Evolutionary conservation across 2,888 invertebrate genomes (phyloP).

Genomic region (Sthenelais limicola): DNA sequence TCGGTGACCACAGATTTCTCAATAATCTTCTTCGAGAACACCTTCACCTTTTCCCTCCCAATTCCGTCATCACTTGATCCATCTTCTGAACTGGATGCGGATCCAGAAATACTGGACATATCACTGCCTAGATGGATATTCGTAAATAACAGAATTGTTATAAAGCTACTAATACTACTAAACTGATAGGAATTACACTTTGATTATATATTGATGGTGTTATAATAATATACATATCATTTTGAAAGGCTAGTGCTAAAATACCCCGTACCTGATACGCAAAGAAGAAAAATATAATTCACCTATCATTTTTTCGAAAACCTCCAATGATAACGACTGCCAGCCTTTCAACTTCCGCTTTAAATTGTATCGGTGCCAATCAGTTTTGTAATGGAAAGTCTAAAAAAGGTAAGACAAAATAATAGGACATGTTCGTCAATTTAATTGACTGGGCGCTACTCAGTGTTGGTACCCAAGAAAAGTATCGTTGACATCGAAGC

Average conservation of each 20-base stretch:
- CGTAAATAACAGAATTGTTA: no score
- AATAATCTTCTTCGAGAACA: not conserved
- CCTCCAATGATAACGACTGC: constrained; percentile 76
- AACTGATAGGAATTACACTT: no score
- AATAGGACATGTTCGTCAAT: no score
- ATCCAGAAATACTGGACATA: constrained; percentile 80
- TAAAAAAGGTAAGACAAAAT: no score
- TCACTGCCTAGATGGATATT: constrained; percentile 74
- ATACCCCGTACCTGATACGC: no score
- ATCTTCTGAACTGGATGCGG: constrained; percentile 73
- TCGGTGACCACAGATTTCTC: constrained; percentile 48
- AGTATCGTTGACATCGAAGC: no score
- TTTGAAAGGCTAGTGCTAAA: no score
- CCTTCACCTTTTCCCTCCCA: not conserved
- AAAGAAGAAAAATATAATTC: constrained; percentile 36
- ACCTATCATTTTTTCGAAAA: constrained; percentile 74
- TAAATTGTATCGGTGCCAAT: constrained; percentile 89
- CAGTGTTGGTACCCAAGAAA: no score
- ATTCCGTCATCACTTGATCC: constrained; percentile 26
- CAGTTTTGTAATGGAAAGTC: constrained; percentile 84
- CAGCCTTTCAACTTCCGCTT: constrained; percentile 80
- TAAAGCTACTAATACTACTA: no score
- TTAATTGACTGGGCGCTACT: no score
- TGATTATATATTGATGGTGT: constrained; percentile 32
- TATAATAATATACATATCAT: no score